A percentile compares a stretch with the other conserved stretches of the same genome.
phyloP scores from a whole-genome alignment of 2,113 vertebrate genomes.

The Elephas maximus region DNA sequence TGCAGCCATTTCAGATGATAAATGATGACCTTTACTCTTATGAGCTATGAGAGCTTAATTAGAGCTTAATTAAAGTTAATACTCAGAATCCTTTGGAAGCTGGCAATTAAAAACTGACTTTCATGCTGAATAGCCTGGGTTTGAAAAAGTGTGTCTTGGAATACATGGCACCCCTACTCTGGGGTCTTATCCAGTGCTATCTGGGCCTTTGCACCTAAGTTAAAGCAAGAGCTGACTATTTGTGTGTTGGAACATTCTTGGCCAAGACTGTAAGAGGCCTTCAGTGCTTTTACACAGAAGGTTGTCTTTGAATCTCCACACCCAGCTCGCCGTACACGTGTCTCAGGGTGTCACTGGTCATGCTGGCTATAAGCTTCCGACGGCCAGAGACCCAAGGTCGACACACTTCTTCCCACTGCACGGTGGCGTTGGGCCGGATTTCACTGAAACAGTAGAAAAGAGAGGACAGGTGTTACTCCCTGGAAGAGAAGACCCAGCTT shows the following conservation, averaged over 20 bases:
- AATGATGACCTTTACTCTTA: constrained; percentile 72
- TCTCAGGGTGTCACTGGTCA: constrained; percentile 93
- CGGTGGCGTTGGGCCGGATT: constrained; percentile 88
- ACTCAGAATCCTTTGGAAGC: constrained; percentile 79
- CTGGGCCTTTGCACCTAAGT: not conserved
- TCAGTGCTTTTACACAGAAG: constrained; percentile 54
- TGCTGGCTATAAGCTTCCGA: constrained; percentile 93
- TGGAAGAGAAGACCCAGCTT: not conserved
- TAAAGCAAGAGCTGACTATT: constrained; percentile 69
- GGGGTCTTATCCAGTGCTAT: not conserved
- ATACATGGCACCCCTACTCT: not conserved
- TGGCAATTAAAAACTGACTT: constrained; percentile 69
- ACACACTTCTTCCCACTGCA: constrained; percentile 92
- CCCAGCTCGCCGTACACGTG: constrained; percentile 93
- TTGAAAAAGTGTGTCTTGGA: constrained; percentile 14
- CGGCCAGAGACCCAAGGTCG: constrained; percentile 88
- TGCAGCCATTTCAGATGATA: constrained; percentile 70
- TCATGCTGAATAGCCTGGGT: not conserved
- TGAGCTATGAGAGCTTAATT: constrained; percentile 76
- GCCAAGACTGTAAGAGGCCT: not conserved
- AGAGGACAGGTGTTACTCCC: constrained; percentile 39
- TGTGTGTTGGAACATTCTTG: constrained; percentile 37
- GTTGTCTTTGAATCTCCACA: constrained; percentile 84
- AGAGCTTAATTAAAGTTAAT: constrained; percentile 86
- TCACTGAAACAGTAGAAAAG: constrained; percentile 87